Evolutionary conservation across 2,888 invertebrate species (phyloP).

Genomic region (Spatulosminthurus flaviceps): DNA sequence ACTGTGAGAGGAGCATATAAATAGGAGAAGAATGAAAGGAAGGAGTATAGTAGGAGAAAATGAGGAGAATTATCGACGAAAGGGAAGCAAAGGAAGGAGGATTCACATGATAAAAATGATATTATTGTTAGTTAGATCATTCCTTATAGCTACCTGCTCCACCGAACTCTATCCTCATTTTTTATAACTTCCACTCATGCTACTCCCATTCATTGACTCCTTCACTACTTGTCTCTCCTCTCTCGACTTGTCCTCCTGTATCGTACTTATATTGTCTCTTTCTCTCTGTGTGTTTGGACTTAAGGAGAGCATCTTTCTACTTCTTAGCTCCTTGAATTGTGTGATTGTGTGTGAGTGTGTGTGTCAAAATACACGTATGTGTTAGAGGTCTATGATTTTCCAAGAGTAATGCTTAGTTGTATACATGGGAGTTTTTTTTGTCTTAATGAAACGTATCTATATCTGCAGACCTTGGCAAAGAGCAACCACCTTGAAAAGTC

Average conservation of each 20-base stretch:
- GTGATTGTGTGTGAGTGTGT: too few species aligned
- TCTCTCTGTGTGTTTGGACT: not conserved
- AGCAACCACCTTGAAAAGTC: slow-evolving; percentile 33
- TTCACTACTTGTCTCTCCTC: not conserved
- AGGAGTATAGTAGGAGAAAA: not conserved
- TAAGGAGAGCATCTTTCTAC: not conserved
- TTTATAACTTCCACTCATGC: slow-evolving; percentile 1
- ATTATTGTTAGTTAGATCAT: slow-evolving; percentile 26
- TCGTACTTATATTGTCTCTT: too few species aligned
- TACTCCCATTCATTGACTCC: slow-evolving; percentile 19
- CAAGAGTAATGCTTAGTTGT: too few species aligned
- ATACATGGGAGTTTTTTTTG: not conserved
- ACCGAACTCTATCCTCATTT: slow-evolving; percentile 13
- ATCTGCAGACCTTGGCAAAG: slow-evolving; percentile 33
- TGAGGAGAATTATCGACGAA: not conserved
- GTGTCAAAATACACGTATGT: too few species aligned
- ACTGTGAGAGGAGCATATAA: not conserved
- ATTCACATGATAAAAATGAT: slow-evolving; percentile 16
- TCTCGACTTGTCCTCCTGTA: not conserved
- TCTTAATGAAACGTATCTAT: not conserved
- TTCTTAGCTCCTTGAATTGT: too few species aligned
- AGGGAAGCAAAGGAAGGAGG: slow-evolving; percentile 10
- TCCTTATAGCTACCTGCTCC: not conserved
- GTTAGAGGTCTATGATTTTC: too few species aligned
- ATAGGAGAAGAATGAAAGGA: not conserved